Percentiles rank a stretch among this genome's conserved stretches.
Evolutionary conservation across 1,140 invertebrate species (phyloP).

Genomic region (Mamestra configurata): DNA sequence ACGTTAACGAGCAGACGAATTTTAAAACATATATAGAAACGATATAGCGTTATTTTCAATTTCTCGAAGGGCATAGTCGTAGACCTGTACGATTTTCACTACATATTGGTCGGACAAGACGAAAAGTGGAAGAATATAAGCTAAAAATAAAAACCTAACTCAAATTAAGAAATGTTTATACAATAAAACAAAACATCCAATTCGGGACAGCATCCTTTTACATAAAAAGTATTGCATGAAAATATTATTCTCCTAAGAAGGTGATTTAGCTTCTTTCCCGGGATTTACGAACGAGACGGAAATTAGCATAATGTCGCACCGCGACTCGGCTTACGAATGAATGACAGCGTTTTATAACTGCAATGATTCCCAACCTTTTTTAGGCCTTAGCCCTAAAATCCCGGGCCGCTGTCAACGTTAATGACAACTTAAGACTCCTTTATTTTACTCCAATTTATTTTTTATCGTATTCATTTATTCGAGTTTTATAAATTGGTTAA

Average conservation of each 20-base stretch:
- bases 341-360: constrained; percentile 12
- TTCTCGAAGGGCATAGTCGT: too few species aligned
- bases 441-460: background rate
- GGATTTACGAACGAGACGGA: constrained; percentile 6
- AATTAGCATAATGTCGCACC: constrained; percentile 33
- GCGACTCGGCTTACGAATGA: constrained; percentile 8
- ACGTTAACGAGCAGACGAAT: too few species aligned
- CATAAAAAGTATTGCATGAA: constrained; percentile 22
- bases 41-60: too few species aligned
- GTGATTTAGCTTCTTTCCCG: background rate
- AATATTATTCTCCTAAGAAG: constrained; percentile 21
- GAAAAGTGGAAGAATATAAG: background rate
- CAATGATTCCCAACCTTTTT: background rate
- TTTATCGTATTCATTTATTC: background rate
- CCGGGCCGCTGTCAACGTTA: background rate
- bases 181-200: background rate
- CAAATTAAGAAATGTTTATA: background rate
- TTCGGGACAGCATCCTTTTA: background rate
- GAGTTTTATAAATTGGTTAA: too few species aligned
- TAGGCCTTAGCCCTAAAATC: background rate
- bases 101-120: too few species aligned
- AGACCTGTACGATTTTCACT: too few species aligned
- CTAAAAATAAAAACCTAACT: background rate
- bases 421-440: background rate
- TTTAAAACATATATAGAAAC: too few species aligned